phyloP scores from a whole-genome alignment of 2,888 invertebrate species.

The Aradus depressus region DNA sequence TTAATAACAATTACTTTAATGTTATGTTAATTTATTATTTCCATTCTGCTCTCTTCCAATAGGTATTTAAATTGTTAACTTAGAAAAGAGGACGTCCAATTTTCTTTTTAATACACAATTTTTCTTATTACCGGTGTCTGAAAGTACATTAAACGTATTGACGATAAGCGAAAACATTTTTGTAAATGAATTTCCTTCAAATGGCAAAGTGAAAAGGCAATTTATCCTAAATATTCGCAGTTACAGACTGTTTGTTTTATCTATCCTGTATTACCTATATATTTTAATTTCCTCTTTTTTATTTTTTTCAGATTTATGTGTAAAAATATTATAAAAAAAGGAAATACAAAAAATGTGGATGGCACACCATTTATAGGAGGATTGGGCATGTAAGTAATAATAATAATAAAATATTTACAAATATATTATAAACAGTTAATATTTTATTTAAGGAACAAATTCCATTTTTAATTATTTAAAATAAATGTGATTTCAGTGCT shows the following conservation, averaged over 20 bases:
- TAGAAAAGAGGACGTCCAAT: too few relatives aligned
- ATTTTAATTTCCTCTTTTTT: conserved; percentile 12
- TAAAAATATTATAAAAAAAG: conserved; percentile 58
- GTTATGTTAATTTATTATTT: too few relatives aligned
- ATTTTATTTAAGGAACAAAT: conserved; percentile 17
- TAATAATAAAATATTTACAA: conserved; percentile 10
- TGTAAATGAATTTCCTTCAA: too few relatives aligned
- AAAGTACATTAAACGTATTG: too few relatives aligned
- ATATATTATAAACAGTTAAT: conserved; percentile 8
- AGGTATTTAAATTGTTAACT: too few relatives aligned
- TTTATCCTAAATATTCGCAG: too few relatives aligned
- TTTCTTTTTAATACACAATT: too few relatives aligned
- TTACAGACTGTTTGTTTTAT: background rate
- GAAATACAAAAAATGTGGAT: conserved; percentile 51
- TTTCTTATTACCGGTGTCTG: too few relatives aligned
- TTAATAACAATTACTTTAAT: too few relatives aligned
- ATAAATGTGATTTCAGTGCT: conserved; percentile 43
- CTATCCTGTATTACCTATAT: background rate
- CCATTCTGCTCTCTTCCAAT: too few relatives aligned
- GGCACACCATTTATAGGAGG: conserved; percentile 66
- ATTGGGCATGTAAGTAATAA: conserved; percentile 55
- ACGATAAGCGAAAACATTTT: too few relatives aligned
- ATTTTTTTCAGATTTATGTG: conserved; percentile 46
- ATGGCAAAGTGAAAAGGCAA: too few relatives aligned
- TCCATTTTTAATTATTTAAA: conserved; percentile 2